Conservation (phyloP, 2,113 vertebrate species). For the Mastomys coucha region DNA sequence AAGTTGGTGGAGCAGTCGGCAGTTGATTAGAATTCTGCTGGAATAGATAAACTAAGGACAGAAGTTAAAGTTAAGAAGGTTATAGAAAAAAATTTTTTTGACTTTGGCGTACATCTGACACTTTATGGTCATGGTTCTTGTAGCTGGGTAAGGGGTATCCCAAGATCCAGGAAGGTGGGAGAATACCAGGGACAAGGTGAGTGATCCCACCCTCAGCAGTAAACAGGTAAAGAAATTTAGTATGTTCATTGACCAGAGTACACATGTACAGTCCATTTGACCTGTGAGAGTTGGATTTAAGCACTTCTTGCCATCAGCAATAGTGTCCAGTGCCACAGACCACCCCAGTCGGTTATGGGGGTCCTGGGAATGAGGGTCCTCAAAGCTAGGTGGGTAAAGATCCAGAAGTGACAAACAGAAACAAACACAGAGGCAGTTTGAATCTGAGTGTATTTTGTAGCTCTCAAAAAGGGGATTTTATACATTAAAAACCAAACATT, state of each 20-base stretch:
- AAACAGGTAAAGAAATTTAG: background rate
- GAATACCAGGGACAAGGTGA: fast-evolving
- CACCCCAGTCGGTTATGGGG: too few species aligned
- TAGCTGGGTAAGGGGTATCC: background rate
- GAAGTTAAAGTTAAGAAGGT: background rate
- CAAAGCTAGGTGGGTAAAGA: too few species aligned
- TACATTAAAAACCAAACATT: too few species aligned
- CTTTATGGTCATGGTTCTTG: background rate
- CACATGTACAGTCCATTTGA: background rate
- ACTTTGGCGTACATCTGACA: background rate
- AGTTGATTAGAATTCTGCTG: too few species aligned
- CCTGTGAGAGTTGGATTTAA: background rate
- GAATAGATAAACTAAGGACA: background rate
- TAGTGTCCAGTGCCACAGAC: too few species aligned
- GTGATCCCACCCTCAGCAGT: background rate
- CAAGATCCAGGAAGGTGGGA: background rate
- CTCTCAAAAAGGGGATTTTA: too few species aligned
- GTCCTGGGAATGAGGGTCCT: too few species aligned
- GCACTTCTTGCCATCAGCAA: background rate
- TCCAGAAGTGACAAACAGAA: too few species aligned
- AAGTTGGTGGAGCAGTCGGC: background rate
- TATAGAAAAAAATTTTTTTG: background rate
- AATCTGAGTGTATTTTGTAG: too few species aligned
- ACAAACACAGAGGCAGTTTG: too few species aligned
- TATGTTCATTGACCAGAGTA: too few species aligned